Conservation (phyloP, 2,888 invertebrate species). For the Odontothrips loti region DNA sequence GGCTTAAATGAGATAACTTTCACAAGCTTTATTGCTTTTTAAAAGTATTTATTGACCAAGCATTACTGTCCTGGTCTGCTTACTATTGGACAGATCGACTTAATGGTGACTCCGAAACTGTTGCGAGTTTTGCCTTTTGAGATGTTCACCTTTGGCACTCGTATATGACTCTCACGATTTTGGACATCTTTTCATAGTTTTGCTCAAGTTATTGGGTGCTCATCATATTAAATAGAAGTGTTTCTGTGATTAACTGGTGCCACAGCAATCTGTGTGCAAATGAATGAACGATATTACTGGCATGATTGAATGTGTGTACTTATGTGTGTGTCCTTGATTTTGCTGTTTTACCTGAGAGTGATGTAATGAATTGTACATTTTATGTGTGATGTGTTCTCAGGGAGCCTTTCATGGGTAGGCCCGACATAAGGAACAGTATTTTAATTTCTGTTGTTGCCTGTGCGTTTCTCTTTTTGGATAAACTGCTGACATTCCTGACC, state of each 20-base stretch:
- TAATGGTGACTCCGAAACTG: background rate
- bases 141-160: background rate
- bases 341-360: background rate
- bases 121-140: background rate
- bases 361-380: background rate
- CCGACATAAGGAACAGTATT: slow-evolving; percentile 8
- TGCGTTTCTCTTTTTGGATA: background rate
- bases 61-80: background rate
- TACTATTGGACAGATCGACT: background rate
- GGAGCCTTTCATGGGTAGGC: background rate
- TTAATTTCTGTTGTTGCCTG: slow-evolving; percentile 1
- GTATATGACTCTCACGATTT: background rate
- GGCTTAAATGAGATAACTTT: background rate
- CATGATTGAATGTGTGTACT: background rate
- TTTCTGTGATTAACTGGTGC: slow-evolving; percentile 5
- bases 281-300: background rate
- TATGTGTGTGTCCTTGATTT: background rate
- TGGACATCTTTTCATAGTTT: background rate
- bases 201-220: slow-evolving; percentile 10
- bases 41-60: background rate
- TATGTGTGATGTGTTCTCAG: background rate
- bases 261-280: background rate
- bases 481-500: background rate
- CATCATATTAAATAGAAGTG: slow-evolving; percentile 17
- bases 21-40: background rate